Conservation (phyloP, 2,113 vertebrate species). For the Mustelus asterias region DNA sequence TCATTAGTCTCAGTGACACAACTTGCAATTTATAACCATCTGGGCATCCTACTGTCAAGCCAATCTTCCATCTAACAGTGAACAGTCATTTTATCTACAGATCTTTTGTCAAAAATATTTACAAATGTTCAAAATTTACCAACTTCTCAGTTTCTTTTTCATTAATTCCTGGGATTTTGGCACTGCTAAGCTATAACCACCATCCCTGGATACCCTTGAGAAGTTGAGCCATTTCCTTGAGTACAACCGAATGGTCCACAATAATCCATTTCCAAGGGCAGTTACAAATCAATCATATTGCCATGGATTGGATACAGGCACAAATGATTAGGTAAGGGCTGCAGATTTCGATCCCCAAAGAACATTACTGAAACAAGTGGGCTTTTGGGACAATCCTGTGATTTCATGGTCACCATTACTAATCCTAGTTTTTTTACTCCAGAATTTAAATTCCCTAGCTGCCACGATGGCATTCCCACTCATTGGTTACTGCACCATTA, state of each 20-base stretch:
- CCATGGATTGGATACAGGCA: not conserved
- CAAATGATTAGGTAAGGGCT: not conserved
- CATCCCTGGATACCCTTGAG: not conserved
- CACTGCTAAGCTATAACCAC: not conserved
- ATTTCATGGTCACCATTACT: not conserved
- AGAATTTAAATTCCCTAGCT: not conserved
- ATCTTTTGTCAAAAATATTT: not conserved
- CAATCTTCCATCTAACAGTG: not conserved
- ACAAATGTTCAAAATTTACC: not conserved
- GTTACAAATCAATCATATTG: not conserved
- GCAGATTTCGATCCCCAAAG: not conserved
- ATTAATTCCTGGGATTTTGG: not conserved
- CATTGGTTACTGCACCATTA: not conserved
- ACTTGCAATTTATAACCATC: not conserved
- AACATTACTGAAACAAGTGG: not conserved
- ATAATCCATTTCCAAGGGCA: not conserved
- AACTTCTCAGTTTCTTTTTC: not conserved
- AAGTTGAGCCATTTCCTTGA: not conserved
- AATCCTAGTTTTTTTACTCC: not conserved
- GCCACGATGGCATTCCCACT: not conserved
- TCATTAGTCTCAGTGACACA: not conserved
- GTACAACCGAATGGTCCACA: no score
- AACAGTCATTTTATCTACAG: not conserved
- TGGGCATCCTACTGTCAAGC: not conserved
- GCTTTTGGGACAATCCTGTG: not conserved